Evolutionary conservation across 2,113 vertebrate species (phyloP), one percentile per base, ranked within the genome.

Genomic region (Clarias gariepinus): DNA sequence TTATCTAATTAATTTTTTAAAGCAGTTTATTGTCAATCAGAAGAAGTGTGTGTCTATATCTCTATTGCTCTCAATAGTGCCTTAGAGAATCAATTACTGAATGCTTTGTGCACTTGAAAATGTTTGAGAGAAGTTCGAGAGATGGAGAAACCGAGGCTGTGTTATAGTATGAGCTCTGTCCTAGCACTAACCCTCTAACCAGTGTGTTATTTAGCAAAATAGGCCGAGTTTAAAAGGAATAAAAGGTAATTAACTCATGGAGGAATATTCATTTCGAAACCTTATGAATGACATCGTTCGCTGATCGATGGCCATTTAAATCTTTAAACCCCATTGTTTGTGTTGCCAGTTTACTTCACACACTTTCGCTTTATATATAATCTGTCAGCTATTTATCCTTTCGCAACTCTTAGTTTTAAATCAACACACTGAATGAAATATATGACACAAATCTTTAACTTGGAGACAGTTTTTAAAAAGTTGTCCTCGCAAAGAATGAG

Each of bases 311-410:
- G 90, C 87, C 69, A 90, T 92, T 89, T 89, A 92, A 89, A 92
- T 94, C 87, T 93, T 91, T 92, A 82, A 92, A 85, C 91, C 89
- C 1, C 84, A 91, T 93, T 93, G 92, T 93, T 92, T 83, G 85
- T 77, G 4, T 83, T 93, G 93, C 94, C 93, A 93, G 87, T 89
- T 91, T 91, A 74, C 90, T 91, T 93, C 92, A 93, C 88, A 91
- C 90, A 90, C 91, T 87, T 53, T 87, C 55, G 71, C 88, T 92
- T 92, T 91, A 89, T 93, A 89, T 93, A 84, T 88, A 91, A 83
- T 83, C 91, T 88, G 80, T 63, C 6, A 90, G 92, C 90, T 89
- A 90, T 91, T 92, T 93, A 92, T 94, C 92, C 92, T 95, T 82
- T 92, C 89, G 93, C 74, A 94, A 92, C 93, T 0, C 93, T 91